phyloP scores from a whole-genome alignment of 2,113 vertebrate genomes.

The Mormyrus lacerda region DNA sequence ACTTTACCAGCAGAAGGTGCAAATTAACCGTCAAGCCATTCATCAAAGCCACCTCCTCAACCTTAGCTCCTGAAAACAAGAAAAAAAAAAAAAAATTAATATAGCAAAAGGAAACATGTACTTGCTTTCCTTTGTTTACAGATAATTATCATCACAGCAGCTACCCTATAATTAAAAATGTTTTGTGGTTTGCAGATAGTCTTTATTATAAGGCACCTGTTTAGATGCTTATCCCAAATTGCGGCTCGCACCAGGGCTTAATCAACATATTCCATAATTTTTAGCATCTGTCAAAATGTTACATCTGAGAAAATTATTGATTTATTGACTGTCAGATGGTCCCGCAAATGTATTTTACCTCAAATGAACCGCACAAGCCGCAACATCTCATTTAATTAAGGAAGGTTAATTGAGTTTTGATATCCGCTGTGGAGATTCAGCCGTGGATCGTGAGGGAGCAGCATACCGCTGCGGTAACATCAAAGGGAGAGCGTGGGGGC shows the following conservation, averaged over 20 bases:
- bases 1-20: slow-evolving; percentile 80
- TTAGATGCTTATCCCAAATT: neutral
- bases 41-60: slow-evolving; percentile 74
- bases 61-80: slow-evolving; percentile 56
- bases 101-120: neutral
- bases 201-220: slow-evolving; percentile 2
- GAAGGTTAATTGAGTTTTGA: slow-evolving; percentile 4
- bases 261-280: neutral
- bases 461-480: neutral
- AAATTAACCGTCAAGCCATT: slow-evolving; percentile 89
- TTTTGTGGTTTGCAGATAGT: neutral
- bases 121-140: neutral
- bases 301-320: slow-evolving; percentile 1
- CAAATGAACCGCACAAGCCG: neutral
- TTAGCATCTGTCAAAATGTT: slow-evolving; percentile 3
- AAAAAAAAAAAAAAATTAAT: neutral
- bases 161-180: neutral
- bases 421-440: neutral
- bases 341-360: neutral
- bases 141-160: neutral
- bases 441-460: neutral
- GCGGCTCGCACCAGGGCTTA: neutral
- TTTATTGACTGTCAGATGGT: slow-evolving; percentile 10
- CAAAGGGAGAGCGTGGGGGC: neutral
- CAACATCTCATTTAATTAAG: slow-evolving; percentile 10